Conservation (phyloP, 2,888 invertebrate species). For the Trimorus sp. region DNA sequence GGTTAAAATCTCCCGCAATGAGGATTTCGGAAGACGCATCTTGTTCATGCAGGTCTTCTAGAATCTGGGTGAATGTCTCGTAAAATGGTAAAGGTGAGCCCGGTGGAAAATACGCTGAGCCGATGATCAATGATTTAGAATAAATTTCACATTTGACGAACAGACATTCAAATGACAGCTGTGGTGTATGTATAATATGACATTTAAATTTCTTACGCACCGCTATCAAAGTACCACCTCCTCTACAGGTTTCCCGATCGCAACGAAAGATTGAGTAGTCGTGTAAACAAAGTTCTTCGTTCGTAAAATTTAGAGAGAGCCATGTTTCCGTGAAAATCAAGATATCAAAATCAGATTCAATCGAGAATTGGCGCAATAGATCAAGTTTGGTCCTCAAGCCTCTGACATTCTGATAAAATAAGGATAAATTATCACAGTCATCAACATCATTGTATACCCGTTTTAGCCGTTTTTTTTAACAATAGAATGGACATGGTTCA, state of each 20-base stretch:
- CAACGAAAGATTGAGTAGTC: neutral
- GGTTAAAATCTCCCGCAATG: neutral
- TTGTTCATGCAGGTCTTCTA: neutral
- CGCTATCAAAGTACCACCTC: neutral
- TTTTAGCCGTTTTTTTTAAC: neutral
- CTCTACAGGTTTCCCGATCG: neutral
- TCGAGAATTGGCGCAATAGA: neutral
- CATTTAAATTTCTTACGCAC: neutral
- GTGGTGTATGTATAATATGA: neutral
- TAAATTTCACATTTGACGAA: neutral
- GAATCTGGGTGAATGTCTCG: neutral
- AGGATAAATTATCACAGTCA: neutral
- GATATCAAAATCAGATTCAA: neutral
- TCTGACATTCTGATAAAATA: constrained; percentile 4
- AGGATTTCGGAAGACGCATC: neutral
- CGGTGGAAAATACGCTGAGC: neutral
- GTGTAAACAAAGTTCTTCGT: neutral
- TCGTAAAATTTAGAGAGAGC: neutral
- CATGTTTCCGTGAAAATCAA: constrained; percentile 3
- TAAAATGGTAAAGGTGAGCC: neutral
- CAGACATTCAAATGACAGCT: neutral
- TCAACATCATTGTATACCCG: neutral
- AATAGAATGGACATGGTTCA: neutral
- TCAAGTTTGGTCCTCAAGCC: neutral
- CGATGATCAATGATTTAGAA: neutral